Evolutionary conservation across 2,888 invertebrate species (phyloP), one percentile per base, ranked within the genome.

Genomic region (Xanthia icteritia): DNA sequence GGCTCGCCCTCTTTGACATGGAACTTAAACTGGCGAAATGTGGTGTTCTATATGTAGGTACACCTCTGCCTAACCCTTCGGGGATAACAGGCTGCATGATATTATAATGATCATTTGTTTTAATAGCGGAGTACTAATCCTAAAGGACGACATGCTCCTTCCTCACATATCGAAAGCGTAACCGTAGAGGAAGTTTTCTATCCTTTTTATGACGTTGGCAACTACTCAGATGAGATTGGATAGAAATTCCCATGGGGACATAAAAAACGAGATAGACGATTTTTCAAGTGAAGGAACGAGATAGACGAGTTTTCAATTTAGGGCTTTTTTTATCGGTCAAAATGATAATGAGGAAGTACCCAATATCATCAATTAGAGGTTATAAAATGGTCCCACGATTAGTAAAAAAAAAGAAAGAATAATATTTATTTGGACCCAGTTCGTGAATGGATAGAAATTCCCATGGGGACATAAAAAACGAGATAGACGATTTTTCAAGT

Each of bases 381-480:
- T 42, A 39, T 39, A 39, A 42, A 42, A 42, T 42, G 42, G 42
- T 42, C 9, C 42, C 9, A 42, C 42, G 42, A 42, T 1, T 42
- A 9, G n/a, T n/a, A n/a, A n/a, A n/a, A n/a, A n/a, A n/a, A n/a
- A n/a, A n/a, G n/a, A n/a, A n/a, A n/a, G n/a, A n/a, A n/a, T n/a
- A n/a, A n/a, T n/a, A n/a, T n/a, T n/a, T n/a, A n/a, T n/a, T n/a
- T n/a, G n/a, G n/a, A n/a, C n/a, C n/a, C n/a, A n/a, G n/a, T n/a
- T n/a, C n/a, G n/a, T n/a, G n/a, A n/a, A n/a, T 79, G 64, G 77
- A 79, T 58, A 31, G 68, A 67, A 67, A 67, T 51, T 76, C 64
- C 23, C 27, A 45, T 48, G 68, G n/a, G 64, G 17, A 31, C 45
- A 65, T 69, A 65, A 60, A 31, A 60, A 58, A 60, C 39, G 51